A percentile compares a stretch with the other conserved stretches of the same genome.
These are phyloP conservation scores for Polydrusus tereticollis DNA, from an alignment of 2,888 invertebrate genomes.

Conservation along the genomic window DNA sequence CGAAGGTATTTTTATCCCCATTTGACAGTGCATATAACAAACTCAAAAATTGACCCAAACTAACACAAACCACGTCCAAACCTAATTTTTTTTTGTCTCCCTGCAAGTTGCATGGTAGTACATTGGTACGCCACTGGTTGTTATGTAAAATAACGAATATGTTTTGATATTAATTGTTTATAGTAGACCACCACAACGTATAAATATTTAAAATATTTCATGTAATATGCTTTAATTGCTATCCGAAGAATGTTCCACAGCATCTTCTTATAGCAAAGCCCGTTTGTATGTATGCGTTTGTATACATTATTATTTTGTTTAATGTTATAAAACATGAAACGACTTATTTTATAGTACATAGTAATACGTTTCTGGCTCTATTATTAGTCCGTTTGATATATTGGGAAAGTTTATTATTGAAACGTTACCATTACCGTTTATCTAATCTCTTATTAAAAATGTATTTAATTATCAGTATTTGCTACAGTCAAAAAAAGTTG, in stretches of 20 bases:
- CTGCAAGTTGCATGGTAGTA: too few relatives aligned
- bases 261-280: background rate
- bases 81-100: too few relatives aligned
- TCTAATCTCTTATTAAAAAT: slow-evolving; percentile 21
- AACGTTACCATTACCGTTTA: slow-evolving; percentile 5
- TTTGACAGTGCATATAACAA: too few relatives aligned
- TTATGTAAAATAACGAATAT: too few relatives aligned
- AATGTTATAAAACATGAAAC: slow-evolving; percentile 4
- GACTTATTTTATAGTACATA: background rate
- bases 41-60: too few relatives aligned
- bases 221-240: slow-evolving; percentile 4
- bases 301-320: background rate
- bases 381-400: slow-evolving; percentile 9
- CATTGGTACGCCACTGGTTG: too few relatives aligned
- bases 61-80: too few relatives aligned
- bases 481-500: background rate
- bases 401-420: slow-evolving; percentile 3
- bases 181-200: background rate
- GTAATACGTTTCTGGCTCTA: slow-evolving; percentile 1
- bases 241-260: background rate
- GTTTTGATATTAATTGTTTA: background rate
- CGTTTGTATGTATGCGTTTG: too few relatives aligned
- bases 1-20: too few relatives aligned
- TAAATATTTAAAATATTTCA: slow-evolving; percentile 12
- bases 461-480: slow-evolving; percentile 11